phyloP scores from a whole-genome alignment of 2,888 invertebrate genomes.

The Slavum lentiscoides region DNA sequence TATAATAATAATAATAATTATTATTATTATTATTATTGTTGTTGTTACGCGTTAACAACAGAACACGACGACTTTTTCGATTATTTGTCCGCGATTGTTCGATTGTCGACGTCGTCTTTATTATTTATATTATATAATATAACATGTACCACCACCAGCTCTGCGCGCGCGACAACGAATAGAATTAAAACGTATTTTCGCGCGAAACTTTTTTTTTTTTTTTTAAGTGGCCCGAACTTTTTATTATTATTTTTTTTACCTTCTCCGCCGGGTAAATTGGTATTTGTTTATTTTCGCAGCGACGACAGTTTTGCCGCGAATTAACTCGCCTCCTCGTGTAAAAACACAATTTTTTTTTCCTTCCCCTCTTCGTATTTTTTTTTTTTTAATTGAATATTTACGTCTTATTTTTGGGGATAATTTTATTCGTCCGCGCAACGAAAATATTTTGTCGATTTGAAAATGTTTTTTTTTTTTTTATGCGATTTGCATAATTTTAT shows the following conservation, averaged over 20 bases:
- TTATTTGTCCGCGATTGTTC: too few species aligned
- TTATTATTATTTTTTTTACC: not conserved
- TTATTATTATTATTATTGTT: too few species aligned
- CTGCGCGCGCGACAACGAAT: not conserved
- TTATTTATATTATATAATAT: too few species aligned
- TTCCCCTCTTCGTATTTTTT: not conserved
- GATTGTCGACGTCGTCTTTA: too few species aligned
- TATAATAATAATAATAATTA: too few species aligned
- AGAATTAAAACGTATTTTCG: conserved; percentile 18
- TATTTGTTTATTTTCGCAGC: conserved; percentile 16
- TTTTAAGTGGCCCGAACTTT: not conserved
- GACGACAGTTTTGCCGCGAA: not conserved
- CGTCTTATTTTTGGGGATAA: not conserved
- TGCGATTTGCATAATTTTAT: too few species aligned
- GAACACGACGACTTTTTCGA: too few species aligned
- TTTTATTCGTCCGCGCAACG: not conserved
- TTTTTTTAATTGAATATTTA: conserved; percentile 4
- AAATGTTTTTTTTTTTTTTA: not conserved
- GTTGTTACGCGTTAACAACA: too few species aligned
- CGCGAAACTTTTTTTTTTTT: not conserved
- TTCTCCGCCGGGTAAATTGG: not conserved
- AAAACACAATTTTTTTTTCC: not conserved
- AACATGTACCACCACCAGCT: too few species aligned
- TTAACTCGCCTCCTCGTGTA: not conserved
- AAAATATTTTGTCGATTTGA: not conserved